These are phyloP conservation scores for Cyprinodon diabolis DNA, from an alignment of 2,797 vertebrate species.

Conservation along the genomic window DNA sequence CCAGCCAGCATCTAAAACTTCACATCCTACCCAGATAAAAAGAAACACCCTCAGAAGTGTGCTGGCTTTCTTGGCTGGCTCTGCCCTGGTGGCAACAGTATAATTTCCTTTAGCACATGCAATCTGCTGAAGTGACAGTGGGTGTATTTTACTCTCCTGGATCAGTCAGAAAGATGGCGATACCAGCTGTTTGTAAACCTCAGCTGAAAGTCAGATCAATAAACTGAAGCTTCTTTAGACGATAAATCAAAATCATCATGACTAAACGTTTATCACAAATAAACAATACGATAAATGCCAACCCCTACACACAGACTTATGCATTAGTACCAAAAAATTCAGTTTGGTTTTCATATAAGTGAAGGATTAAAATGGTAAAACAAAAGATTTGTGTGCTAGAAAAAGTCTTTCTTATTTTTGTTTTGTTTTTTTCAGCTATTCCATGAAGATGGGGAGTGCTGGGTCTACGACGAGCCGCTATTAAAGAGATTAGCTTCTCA, in stretches of 20 bases:
- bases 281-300: too few species aligned
- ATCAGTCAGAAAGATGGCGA: background rate
- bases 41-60: background rate
- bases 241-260: too few species aligned
- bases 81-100: background rate
- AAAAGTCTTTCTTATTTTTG: constrained; percentile 10
- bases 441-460: constrained; percentile 98
- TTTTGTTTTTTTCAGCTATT: constrained; percentile 84
- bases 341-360: too few species aligned
- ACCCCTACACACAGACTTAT: too few species aligned
- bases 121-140: too few species aligned
- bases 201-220: background rate
- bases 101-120: background rate
- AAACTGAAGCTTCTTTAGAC: background rate
- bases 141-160: background rate
- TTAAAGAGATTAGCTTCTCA: constrained; percentile 89
- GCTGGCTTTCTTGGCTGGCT: background rate
- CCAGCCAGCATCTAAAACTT: background rate
- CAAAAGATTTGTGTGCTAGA: too few species aligned
- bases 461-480: constrained; percentile 97
- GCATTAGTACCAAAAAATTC: too few species aligned
- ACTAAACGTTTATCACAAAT: too few species aligned
- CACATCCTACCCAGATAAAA: background rate
- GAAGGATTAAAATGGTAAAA: too few species aligned
- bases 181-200: background rate